Base-by-base conservation (phyloP, 2,888 invertebrate genomes). In the Dermolepida albohirtum region DNA sequence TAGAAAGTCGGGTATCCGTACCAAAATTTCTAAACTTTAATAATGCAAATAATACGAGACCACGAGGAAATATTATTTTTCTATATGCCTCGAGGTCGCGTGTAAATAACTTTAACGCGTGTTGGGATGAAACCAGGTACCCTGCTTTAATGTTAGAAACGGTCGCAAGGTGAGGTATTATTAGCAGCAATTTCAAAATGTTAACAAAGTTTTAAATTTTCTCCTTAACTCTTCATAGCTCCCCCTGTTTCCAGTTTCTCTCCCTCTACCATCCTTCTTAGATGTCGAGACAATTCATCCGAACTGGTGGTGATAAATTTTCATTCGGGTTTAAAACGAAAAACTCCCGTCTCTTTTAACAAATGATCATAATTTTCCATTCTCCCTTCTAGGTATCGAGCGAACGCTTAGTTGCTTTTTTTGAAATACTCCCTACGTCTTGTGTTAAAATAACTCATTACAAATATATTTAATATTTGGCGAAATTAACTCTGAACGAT, bases 351-450 rank as follows among this genome's bases (percentile, higher is more conserved):
- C 69, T 69, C 69, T 29, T 70, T 71, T 73, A 73, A 72, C 73
- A 74, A 74, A 74, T 72, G 73, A 70, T 74, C 71, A 74, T 74
- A 73, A 74, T 74, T 74, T 74, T 71, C 71, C 71, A 67, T 71
- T 54, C 34, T 47, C 44, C 27, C 57, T 63, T 59, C 44, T 14
- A 4, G 22, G 27, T 59, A 16, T 59, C 34, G 17, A 8, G 7
- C 14, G 14, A 17, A 47, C 47, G 47, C 41, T 12, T 11, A 14
- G 41, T 40, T 40, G 16, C n/a, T 17, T 27, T 27, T 44, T 29
- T 29, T 10, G 47, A 59, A 47, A 29, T n/a, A 29, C 12, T 47
- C 29, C 34, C 10, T 34, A 34, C 59, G 14, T 44, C 59, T 47
- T 29, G 8, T 11, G 44, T 16, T 22, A 14, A 47, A 47, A 16